A percentile compares a stretch with the other conserved stretches of the same genome.
Conservation (phyloP, 2,888 invertebrate genomes). For the Melanargia galathea region DNA sequence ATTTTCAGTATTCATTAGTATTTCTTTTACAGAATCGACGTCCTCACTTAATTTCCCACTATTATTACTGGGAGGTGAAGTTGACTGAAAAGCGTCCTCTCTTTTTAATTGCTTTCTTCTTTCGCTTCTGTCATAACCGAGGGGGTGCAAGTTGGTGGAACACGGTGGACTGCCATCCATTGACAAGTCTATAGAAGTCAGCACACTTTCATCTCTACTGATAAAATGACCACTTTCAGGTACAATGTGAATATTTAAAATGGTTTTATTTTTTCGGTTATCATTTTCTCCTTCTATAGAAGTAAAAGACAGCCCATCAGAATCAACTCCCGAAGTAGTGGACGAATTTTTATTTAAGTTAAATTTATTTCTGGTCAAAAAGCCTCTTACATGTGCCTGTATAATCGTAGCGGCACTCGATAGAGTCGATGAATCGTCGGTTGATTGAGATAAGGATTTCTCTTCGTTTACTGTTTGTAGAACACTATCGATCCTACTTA, state of each 20-base stretch:
- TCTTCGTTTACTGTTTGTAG: slow-evolving; percentile 80
- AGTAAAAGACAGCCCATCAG: slow-evolving; percentile 56
- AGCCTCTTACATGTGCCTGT: slow-evolving; percentile 86
- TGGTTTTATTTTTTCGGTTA: slow-evolving; percentile 62
- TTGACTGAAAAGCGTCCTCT: slow-evolving; percentile 78
- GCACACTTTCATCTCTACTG: slow-evolving; percentile 71
- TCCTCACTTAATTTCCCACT: slow-evolving; percentile 76
- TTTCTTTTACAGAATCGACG: slow-evolving; percentile 58
- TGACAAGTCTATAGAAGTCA: slow-evolving; percentile 72
- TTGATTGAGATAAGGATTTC: slow-evolving; percentile 74
- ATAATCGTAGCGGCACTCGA: slow-evolving; percentile 85
- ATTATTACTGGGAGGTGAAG: slow-evolving; percentile 75
- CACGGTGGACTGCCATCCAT: slow-evolving; percentile 71
- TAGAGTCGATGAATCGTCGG: slow-evolving; percentile 76
- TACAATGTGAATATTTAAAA: slow-evolving; percentile 74
- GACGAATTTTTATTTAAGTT: slow-evolving; percentile 69
- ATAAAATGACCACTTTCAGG: slow-evolving; percentile 67
- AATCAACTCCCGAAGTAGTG: slow-evolving; percentile 64
- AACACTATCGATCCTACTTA: slow-evolving; percentile 73
- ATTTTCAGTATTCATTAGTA: slow-evolving; percentile 27
- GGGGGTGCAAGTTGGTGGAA: slow-evolving; percentile 69
- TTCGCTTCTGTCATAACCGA: slow-evolving; percentile 71
- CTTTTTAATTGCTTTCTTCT: slow-evolving; percentile 73
- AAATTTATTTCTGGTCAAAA: slow-evolving; percentile 82
- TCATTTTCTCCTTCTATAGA: slow-evolving; percentile 65